Conservation (phyloP, 2,797 vertebrate genomes). For the Myoxocephalus aenaeus region DNA sequence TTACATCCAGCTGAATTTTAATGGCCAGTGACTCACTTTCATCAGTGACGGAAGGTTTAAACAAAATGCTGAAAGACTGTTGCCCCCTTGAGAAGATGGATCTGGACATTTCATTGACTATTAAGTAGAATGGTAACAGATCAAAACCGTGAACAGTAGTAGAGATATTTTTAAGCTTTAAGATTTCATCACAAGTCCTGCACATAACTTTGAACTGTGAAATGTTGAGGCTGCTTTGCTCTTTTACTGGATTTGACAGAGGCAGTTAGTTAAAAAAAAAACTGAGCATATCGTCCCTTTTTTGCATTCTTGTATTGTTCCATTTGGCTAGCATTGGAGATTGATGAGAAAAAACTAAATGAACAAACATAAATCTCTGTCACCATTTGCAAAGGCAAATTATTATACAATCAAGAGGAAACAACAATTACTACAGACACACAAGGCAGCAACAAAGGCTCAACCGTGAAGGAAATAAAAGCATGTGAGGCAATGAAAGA, state of each 20-base stretch:
- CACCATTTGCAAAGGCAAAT: constrained; percentile 17
- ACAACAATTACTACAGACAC: constrained; percentile 27
- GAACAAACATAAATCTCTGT: constrained; percentile 41
- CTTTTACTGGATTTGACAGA: constrained; percentile 31
- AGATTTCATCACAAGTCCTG: constrained; percentile 50
- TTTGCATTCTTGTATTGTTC: constrained; percentile 18
- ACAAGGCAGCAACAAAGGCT: constrained; percentile 27
- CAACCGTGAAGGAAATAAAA: constrained; percentile 34
- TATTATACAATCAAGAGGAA: constrained; percentile 28
- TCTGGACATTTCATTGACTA: constrained; percentile 41
- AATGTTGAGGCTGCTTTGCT: constrained; percentile 44
- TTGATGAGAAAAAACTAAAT: constrained; percentile 35
- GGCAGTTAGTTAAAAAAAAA: constrained; percentile 5
- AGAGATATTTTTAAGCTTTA: constrained; percentile 46
- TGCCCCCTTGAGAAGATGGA: constrained; percentile 20
- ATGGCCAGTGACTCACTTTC: constrained; percentile 25
- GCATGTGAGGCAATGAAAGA: constrained; percentile 9
- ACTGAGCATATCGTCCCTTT: background rate
- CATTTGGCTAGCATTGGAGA: constrained; percentile 5
- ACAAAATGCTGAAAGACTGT: constrained; percentile 38
- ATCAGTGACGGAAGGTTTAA: constrained; percentile 27
- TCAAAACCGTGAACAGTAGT: constrained; percentile 40
- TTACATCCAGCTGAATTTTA: constrained; percentile 26
- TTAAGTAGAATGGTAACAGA: constrained; percentile 32
- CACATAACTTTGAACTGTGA: constrained; percentile 60